A percentile compares a stretch with the other conserved stretches of the same genome.
Evolutionary conservation across 2,113 vertebrate genomes (phyloP).

Genomic region (Pterophyllum scalare): DNA sequence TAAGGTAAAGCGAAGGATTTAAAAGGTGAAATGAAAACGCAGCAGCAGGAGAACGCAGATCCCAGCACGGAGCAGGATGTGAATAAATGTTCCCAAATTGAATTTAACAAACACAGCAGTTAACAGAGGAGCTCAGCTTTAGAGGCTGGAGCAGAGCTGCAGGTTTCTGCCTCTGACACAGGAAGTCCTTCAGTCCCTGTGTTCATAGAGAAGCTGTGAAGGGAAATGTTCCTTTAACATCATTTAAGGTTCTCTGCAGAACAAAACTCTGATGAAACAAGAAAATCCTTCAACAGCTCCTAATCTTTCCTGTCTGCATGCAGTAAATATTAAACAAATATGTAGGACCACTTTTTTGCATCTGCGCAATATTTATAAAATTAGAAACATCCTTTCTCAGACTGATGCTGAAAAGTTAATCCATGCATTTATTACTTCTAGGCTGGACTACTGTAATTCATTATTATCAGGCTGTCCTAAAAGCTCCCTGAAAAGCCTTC

Average conservation of each 20-base stretch:
- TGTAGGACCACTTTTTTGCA: no score
- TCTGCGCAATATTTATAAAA: no score
- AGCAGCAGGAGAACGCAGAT: background rate
- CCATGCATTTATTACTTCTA: no score
- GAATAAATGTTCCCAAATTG: background rate
- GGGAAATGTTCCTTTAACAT: background rate
- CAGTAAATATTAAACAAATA: no score
- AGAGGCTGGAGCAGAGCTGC: background rate
- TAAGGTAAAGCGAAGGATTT: background rate
- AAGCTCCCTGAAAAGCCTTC: no score
- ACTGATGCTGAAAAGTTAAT: no score
- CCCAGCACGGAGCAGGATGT: background rate
- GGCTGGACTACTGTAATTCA: no score
- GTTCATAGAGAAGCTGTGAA: background rate
- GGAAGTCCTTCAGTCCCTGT: background rate
- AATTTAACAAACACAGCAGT: background rate
- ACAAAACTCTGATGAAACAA: background rate
- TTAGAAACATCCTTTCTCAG: no score
- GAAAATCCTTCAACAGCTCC: background rate
- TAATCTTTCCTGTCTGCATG: no score
- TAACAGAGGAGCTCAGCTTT: background rate
- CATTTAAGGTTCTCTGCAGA: background rate
- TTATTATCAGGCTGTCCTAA: no score
- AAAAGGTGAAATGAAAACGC: conserved; percentile 3
- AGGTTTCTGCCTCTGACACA: background rate